These are phyloP conservation scores for Leucoma salicis DNA, from an alignment of 2,888 invertebrate species.

Conservation along the genomic window DNA sequence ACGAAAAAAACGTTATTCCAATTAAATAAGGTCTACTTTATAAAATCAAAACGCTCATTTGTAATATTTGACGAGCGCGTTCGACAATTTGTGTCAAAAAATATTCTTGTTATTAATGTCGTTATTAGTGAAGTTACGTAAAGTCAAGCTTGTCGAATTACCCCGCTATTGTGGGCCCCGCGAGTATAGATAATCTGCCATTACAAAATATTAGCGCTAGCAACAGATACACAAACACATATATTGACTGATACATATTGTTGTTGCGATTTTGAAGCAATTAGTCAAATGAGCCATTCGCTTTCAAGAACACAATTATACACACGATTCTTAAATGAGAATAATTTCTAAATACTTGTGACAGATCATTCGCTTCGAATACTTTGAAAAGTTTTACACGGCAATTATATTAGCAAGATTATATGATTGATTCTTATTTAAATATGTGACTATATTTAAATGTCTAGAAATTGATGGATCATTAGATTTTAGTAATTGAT, in stretches of 20 bases:
- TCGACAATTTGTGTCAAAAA: conserved; percentile 44
- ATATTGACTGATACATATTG: too few species aligned
- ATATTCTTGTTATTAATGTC: conserved; percentile 41
- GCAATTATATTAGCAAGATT: not conserved
- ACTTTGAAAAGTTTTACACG: conserved; percentile 19
- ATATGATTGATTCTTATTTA: too few species aligned
- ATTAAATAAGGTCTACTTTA: conserved; percentile 33
- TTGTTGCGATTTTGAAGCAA: conserved; percentile 35
- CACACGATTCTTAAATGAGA: conserved; percentile 19
- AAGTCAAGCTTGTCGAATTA: conserved; percentile 40
- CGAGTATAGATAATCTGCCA: conserved; percentile 41
- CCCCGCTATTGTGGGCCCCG: conserved; percentile 30
- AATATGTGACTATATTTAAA: too few species aligned
- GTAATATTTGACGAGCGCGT: conserved; percentile 35
- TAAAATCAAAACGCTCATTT: conserved; percentile 6
- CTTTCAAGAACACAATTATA: conserved; percentile 27
- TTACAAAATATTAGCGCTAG: conserved; percentile 45
- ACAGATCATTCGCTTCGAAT: conserved; percentile 23
- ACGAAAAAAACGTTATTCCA: conserved; percentile 20
- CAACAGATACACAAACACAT: conserved; percentile 40
- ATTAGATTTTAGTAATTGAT: too few species aligned
- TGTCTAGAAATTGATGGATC: too few species aligned
- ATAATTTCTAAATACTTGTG: conserved; percentile 32
- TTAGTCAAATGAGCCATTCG: conserved; percentile 37
- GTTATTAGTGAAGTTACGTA: conserved; percentile 53